Conservation (phyloP, 2,113 vertebrate genomes). For the Ammospiza nelsoni region DNA sequence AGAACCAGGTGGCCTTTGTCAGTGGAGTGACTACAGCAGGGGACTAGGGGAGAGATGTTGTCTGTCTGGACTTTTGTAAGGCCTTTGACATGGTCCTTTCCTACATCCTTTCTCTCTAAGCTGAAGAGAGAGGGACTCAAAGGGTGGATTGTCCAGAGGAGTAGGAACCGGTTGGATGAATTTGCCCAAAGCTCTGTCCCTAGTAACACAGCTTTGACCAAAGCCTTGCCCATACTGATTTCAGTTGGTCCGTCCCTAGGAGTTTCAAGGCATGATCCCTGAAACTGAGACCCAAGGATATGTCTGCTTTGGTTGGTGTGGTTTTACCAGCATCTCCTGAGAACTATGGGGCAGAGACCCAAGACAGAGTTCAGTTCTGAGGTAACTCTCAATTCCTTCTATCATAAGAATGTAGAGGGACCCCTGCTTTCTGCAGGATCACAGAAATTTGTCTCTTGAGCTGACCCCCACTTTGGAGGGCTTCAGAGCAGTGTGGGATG, state of each 20-base stretch:
- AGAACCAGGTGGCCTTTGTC: neutral
- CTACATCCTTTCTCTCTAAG: neutral
- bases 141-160: neutral
- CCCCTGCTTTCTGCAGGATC: neutral
- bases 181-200: fast-evolving
- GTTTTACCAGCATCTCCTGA: neutral
- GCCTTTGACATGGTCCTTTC: neutral
- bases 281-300: neutral
- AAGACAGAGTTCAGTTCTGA: neutral
- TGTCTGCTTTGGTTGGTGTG: neutral
- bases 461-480: neutral
- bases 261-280: neutral
- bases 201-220: neutral
- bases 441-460: neutral
- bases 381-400: neutral
- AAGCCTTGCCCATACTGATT: neutral
- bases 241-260: neutral
- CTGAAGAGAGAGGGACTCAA: neutral
- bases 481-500: neutral
- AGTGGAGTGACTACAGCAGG: neutral
- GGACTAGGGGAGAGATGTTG: neutral
- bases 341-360: neutral
- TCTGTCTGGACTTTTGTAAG: neutral
- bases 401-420: neutral
- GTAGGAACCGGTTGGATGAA: neutral